Conservation (phyloP, 2,113 vertebrate species). For the Pterocles orientalis region DNA sequence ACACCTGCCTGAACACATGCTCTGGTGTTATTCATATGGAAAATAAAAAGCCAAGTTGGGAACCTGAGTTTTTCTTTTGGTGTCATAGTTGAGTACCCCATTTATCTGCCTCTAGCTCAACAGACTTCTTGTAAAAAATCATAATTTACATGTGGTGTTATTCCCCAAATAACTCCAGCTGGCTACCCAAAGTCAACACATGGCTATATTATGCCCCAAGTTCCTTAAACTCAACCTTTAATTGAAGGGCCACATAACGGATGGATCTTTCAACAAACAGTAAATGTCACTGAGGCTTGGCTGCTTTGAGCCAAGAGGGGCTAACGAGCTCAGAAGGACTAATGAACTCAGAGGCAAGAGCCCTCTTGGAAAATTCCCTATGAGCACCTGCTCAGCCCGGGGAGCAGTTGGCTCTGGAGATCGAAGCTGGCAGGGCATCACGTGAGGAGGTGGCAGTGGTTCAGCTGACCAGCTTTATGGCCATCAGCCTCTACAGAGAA, state of each 20-base stretch:
- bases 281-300: not conserved
- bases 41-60: not conserved
- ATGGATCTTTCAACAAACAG: not conserved
- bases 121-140: not conserved
- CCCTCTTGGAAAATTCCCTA: not conserved
- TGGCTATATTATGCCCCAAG: not conserved
- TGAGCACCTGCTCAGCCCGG: not conserved
- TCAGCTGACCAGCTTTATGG: not conserved
- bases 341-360: not conserved
- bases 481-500: not conserved
- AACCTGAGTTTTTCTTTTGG: not conserved
- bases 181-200: not conserved
- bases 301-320: not conserved
- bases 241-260: rapidly evolving
- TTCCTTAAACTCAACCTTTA: not conserved
- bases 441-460: not conserved
- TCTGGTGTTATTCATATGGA: not conserved
- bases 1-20: not conserved
- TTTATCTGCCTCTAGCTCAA: not conserved
- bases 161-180: not conserved
- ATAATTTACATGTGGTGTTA: not conserved
- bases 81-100: not conserved
- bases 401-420: not conserved
- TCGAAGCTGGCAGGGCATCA: not conserved
- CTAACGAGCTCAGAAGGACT: not conserved